Conservation (phyloP, 2,888 invertebrate genomes). For the Melinaea menophilus region DNA sequence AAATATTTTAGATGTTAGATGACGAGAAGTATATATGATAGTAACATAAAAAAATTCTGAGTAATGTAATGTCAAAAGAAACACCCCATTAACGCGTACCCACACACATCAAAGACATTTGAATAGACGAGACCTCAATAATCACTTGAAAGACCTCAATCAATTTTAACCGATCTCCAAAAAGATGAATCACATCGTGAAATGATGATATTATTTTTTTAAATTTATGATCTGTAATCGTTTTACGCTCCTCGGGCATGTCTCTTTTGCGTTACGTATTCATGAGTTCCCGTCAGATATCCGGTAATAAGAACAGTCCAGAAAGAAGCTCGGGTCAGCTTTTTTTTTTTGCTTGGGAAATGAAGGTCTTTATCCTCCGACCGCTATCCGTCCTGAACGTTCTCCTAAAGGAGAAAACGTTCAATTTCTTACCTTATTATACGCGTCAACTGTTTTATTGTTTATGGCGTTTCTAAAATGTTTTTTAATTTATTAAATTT, state of each 20-base stretch:
- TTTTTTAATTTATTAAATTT: background rate
- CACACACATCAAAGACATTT: no score
- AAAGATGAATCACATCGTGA: constrained; percentile 6
- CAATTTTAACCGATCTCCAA: constrained; percentile 9
- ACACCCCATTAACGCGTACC: no score
- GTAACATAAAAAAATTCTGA: no score
- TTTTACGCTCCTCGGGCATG: constrained; percentile 23
- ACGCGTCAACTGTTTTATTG: background rate
- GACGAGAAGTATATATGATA: no score
- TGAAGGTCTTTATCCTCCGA: constrained; percentile 8
- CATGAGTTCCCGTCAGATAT: constrained; percentile 26
- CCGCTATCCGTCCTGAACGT: constrained; percentile 15
- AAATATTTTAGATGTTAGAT: no score
- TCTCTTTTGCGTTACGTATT: constrained; percentile 19
- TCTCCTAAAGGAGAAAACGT: constrained; percentile 3
- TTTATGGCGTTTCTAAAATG: background rate
- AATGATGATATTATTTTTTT: background rate
- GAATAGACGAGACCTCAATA: no score
- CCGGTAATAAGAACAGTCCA: constrained; percentile 27
- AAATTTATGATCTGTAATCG: constrained; percentile 14
- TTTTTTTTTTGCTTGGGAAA: constrained; percentile 7
- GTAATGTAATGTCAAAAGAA: no score
- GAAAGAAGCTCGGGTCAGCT: constrained; percentile 25
- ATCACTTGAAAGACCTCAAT: no score
- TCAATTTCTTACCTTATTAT: background rate